Percentiles rank a stretch among this genome's conserved stretches.
phyloP scores from a whole-genome alignment of 2,113 vertebrate species.

The Notarius lentiginosus region DNA sequence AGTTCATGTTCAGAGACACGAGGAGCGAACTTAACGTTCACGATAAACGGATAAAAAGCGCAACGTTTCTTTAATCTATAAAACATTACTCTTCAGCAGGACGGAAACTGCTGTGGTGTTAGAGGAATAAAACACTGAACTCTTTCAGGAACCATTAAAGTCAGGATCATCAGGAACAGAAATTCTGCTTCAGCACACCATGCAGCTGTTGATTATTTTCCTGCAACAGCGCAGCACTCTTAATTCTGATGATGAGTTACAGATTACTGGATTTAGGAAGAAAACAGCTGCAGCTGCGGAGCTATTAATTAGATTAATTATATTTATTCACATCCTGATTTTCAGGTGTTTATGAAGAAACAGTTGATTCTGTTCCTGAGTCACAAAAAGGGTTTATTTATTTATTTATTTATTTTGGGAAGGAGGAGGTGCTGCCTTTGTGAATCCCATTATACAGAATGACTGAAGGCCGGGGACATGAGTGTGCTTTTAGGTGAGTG shows the following conservation, averaged over 20 bases:
- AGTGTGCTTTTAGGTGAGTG: constrained; percentile 1
- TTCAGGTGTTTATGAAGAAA: background rate
- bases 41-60: background rate
- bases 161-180: too few relatives aligned
- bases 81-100: too few relatives aligned
- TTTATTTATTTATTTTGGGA: background rate
- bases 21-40: background rate
- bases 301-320: background rate
- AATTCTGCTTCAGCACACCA: too few relatives aligned
- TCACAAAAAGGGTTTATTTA: background rate
- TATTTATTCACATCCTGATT: background rate
- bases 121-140: background rate
- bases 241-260: background rate
- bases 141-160: background rate
- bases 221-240: background rate
- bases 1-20: background rate
- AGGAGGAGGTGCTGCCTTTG: background rate
- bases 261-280: background rate
- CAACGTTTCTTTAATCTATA: background rate
- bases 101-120: background rate
- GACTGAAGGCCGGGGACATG: background rate
- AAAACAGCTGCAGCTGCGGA: background rate
- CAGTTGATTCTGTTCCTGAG: background rate
- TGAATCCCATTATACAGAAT: constrained; percentile 18
- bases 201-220: background rate